These are phyloP conservation scores for Cerastis leucographa DNA, from an alignment of 2,888 invertebrate genomes.

Conservation along the genomic window DNA sequence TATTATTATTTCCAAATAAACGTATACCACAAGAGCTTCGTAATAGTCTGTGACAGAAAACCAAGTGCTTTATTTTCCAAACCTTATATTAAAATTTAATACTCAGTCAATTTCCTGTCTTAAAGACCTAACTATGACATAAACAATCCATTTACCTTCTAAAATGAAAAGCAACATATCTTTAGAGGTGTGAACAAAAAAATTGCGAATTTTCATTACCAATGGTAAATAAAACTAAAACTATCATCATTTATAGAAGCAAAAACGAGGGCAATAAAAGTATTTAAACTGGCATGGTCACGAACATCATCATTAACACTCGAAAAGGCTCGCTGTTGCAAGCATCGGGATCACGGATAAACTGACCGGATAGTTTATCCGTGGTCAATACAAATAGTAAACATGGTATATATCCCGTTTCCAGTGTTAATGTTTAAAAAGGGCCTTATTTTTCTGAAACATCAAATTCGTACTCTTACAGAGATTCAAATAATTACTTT, in stretches of 20 bases:
- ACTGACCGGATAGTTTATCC: too few species aligned
- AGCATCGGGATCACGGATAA: too few species aligned
- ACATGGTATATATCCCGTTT: too few species aligned
- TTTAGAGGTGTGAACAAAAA: conserved; percentile 44
- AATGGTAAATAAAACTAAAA: conserved; percentile 59
- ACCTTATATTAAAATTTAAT: conserved; percentile 42
- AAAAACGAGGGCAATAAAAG: conserved; percentile 33
- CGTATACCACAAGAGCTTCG: conserved; percentile 45
- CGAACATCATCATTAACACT: too few species aligned
- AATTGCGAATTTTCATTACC: conserved; percentile 47
- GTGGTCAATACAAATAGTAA: too few species aligned
- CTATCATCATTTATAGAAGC: conserved; percentile 50
- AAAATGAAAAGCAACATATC: conserved; percentile 51
- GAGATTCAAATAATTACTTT: conserved; percentile 84
- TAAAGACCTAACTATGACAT: conserved; percentile 46
- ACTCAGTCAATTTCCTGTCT: conserved; percentile 62
- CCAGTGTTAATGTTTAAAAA: too few species aligned
- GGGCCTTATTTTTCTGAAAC: conserved; percentile 42
- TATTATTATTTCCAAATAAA: conserved; percentile 49
- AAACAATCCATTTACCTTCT: conserved; percentile 27
- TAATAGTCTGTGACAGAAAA: conserved; percentile 43
- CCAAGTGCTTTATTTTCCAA: conserved; percentile 34
- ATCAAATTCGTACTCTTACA: conserved; percentile 79
- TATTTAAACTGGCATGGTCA: too few species aligned
- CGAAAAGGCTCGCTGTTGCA: too few species aligned